Percentiles rank a stretch among this genome's conserved stretches.
Evolutionary conservation across 1,140 invertebrate species (phyloP).

Genomic region (Nasonia giraulti): DNA sequence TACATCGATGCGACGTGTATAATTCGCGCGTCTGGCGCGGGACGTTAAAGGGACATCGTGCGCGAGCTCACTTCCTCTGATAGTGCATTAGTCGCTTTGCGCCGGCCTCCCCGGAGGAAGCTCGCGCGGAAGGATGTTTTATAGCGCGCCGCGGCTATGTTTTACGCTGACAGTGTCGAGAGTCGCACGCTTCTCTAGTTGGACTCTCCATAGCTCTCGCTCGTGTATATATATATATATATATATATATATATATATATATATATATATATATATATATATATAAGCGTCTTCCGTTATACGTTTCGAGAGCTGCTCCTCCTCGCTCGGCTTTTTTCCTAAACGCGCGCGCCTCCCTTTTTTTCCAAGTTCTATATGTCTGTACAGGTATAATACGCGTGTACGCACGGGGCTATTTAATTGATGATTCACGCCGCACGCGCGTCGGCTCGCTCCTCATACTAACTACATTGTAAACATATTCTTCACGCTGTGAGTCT

Average conservation of each 20-base stretch:
- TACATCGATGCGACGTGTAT: background rate
- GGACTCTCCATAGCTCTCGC: background rate
- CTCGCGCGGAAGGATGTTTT: slow-evolving; percentile 31
- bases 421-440: slow-evolving; percentile 49
- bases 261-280: too few species aligned
- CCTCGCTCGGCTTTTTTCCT: background rate
- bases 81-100: background rate
- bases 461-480: slow-evolving; percentile 50
- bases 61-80: background rate
- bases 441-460: background rate
- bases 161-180: slow-evolving; percentile 49
- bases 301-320: slow-evolving; percentile 18
- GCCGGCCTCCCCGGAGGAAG: background rate
- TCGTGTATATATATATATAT: background rate
- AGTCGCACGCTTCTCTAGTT: slow-evolving; percentile 52
- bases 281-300: slow-evolving; percentile 47
- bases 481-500: slow-evolving; percentile 43
- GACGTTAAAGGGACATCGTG: slow-evolving; percentile 27
- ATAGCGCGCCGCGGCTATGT: slow-evolving; percentile 41
- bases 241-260: slow-evolving; percentile 19
- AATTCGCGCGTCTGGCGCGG: background rate
- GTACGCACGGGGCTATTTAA: slow-evolving; percentile 34
- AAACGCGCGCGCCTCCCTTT: background rate
- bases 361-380: background rate
- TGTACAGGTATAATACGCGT: background rate